phyloP scores from a whole-genome alignment of 2,113 vertebrate species.

The Naja naja region DNA sequence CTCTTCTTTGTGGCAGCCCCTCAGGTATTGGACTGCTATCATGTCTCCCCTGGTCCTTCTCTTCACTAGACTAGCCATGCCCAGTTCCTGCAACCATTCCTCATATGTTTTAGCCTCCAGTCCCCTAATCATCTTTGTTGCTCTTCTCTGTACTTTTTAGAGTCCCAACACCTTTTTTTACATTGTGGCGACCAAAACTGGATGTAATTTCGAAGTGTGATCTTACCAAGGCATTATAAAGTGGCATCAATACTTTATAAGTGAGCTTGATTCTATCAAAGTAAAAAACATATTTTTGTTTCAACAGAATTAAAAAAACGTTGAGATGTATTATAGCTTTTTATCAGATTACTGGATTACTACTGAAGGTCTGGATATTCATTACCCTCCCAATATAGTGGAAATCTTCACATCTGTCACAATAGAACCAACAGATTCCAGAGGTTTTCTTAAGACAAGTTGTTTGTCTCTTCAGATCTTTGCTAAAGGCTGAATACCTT shows the following conservation, averaged over 20 bases:
- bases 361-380: background rate
- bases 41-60: background rate
- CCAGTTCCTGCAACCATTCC: accelerated
- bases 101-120: background rate
- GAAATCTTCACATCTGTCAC: background rate
- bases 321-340: background rate
- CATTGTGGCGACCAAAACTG: accelerated
- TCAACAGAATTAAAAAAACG: accelerated
- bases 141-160: background rate
- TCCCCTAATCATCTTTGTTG: background rate
- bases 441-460: background rate
- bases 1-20: background rate
- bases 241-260: too few species aligned
- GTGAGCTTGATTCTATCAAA: background rate
- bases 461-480: background rate
- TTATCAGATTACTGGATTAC: background rate
- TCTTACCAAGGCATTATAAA: background rate
- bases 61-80: background rate
- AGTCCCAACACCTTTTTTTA: background rate
- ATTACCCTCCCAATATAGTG: background rate
- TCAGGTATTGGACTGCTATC: background rate
- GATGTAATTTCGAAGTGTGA: background rate
- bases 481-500: accelerated
- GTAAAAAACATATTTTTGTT: accelerated
- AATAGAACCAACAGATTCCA: background rate